Evolutionary conservation across 2,888 invertebrate genomes (phyloP), one percentile per base, ranked within the genome.

Genomic region (Volucella inanis): DNA sequence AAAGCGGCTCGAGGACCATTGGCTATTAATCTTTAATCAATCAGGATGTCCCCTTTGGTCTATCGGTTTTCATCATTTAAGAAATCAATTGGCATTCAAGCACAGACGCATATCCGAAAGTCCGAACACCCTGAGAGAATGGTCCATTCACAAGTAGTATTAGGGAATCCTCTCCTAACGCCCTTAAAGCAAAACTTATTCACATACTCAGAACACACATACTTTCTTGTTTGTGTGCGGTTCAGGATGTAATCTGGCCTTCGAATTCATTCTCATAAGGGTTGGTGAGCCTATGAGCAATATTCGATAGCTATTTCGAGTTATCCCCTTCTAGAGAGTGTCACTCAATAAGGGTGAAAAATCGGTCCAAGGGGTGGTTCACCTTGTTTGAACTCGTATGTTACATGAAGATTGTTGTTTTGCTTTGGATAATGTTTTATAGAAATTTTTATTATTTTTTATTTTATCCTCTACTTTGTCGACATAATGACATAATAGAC

Each of bases 401-500:
- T 22, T 22, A 47, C 38, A 55, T 31, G 47, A 57, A 52, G 45
- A 65, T 65, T 65, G 65, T 39, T 62, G 49, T 72, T 71, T 64
- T 55, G 59, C n/a, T 15, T 55, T 18, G 22, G 54, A 71, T 64
- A 31, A 57, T 54, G 50, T 57, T 78, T 59, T 59, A 78, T 78
- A 43, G 50, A 64, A 72, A 72, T 72, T 72, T n/a, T 72, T 52
- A 72, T 72, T 79, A 15, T 45, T 67, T 59, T 31, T 31, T 31
- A 31, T 31, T 31, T 67, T 71, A 65, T 82, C 65, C 71, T 15
- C 57, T 61, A 64, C 71, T 71, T 77, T 71, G 65, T 82, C 59
- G 77, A 71, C 71, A 82, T 67, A 67, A 77, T 77, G 82, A 77
- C 61, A 71, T 82, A 82, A 82, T 77, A 18, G 62, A 57, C 22